phyloP scores from a whole-genome alignment of 2,797 vertebrate genomes.

The Synanceia verrucosa region DNA sequence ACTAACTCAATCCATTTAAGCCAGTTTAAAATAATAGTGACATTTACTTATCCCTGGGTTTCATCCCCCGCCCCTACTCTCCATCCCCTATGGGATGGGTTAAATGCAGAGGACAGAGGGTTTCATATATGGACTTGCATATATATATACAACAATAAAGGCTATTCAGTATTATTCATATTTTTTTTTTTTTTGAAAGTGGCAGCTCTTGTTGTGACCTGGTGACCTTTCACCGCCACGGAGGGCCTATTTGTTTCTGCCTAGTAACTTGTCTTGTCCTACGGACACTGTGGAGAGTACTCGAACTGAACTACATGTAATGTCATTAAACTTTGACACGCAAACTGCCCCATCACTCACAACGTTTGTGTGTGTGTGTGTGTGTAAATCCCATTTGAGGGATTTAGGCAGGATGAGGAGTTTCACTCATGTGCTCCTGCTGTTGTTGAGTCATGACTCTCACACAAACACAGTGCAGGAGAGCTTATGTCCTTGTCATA shows the following conservation, averaged over 20 bases:
- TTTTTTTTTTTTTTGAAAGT: slow-evolving; percentile 19
- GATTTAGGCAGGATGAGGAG: slow-evolving; percentile 54
- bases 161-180: too few relatives aligned
- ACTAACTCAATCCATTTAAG: slow-evolving; percentile 5
- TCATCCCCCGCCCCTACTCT: too few relatives aligned
- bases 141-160: too few relatives aligned
- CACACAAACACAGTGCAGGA: slow-evolving; percentile 19
- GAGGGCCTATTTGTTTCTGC: not conserved
- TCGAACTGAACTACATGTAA: slow-evolving; percentile 17
- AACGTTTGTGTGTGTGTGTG: slow-evolving; percentile 5
- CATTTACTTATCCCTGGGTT: slow-evolving; percentile 40
- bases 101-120: too few relatives aligned
- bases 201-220: not conserved
- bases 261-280: not conserved
- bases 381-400: slow-evolving; percentile 48
- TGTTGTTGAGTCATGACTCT: slow-evolving; percentile 50
- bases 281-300: not conserved
- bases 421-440: slow-evolving; percentile 42
- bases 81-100: too few relatives aligned
- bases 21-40: slow-evolving; percentile 43
- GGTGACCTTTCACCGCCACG: not conserved
- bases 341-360: not conserved
- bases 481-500: slow-evolving; percentile 71
- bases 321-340: slow-evolving; percentile 38
- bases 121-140: too few relatives aligned